Evolutionary conservation across 2,888 invertebrate genomes (phyloP).

Genomic region (Herminia tarsipennalis): DNA sequence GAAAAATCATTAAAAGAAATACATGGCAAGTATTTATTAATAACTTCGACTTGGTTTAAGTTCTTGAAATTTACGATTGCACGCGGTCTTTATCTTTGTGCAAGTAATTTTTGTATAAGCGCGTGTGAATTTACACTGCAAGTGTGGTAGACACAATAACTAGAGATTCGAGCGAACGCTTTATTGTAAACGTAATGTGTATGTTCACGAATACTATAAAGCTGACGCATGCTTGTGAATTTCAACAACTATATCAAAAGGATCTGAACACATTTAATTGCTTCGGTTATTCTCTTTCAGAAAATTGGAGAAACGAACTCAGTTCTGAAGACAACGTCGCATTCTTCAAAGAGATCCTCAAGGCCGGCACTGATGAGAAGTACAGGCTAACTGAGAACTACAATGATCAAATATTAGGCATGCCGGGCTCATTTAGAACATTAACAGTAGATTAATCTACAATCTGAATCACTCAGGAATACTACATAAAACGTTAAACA

Average conservation of each 20-base stretch:
- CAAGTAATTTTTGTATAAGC: too few species aligned
- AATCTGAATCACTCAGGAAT: too few species aligned
- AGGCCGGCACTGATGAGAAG: neutral
- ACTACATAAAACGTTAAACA: too few species aligned
- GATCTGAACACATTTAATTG: neutral
- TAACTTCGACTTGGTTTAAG: too few species aligned
- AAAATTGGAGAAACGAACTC: neutral
- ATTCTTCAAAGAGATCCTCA: neutral
- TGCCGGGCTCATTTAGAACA: slow-evolving; percentile 1
- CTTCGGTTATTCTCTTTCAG: neutral
- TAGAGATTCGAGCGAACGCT: too few species aligned
- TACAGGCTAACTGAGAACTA: neutral
- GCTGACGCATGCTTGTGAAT: too few species aligned
- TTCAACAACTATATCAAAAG: too few species aligned
- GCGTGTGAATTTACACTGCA: too few species aligned
- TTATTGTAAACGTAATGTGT: too few species aligned
- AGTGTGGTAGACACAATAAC: too few species aligned
- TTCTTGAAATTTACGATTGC: neutral
- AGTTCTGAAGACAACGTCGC: neutral
- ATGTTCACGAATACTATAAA: too few species aligned
- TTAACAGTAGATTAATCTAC: slow-evolving; percentile 1
- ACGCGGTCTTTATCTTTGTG: too few species aligned
- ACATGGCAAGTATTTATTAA: slow-evolving; percentile 5
- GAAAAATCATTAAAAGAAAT: slow-evolving; percentile 11
- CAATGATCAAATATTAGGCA: neutral